Conservation (phyloP, 2,113 vertebrate genomes). For the Pandion haliaetus region DNA sequence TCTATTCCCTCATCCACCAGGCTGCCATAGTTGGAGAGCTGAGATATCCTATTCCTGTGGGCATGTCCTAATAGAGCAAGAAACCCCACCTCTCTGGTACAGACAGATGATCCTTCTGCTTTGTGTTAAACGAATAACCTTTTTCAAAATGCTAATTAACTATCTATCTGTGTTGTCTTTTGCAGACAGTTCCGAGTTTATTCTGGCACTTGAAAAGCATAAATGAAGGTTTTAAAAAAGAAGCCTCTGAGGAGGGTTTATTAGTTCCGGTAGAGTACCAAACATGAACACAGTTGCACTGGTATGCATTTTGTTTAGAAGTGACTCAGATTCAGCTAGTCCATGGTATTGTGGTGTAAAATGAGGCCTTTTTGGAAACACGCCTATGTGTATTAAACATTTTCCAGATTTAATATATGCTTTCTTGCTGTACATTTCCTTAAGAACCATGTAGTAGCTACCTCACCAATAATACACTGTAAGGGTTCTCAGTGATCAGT, state of each 20-base stretch:
- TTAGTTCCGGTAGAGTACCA: background rate
- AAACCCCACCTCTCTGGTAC: background rate
- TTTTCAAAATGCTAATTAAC: background rate
- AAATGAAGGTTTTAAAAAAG: background rate
- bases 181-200: background rate
- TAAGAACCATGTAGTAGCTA: background rate
- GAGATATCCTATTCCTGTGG: background rate
- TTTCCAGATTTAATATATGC: background rate
- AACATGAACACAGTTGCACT: background rate
- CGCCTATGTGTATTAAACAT: background rate
- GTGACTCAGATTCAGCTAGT: background rate
- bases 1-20: background rate
- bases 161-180: background rate
- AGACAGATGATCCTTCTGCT: background rate
- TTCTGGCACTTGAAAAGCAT: background rate
- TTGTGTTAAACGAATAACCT: background rate
- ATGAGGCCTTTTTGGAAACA: background rate
- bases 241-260: background rate
- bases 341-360: background rate
- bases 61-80: background rate
- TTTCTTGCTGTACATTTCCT: background rate
- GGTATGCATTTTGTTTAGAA: background rate
- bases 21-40: background rate
- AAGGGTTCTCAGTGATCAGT: background rate
- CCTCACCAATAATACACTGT: background rate